Evolutionary conservation across 2,797 vertebrate genomes (phyloP), one percentile per base, ranked within the genome.

Genomic region (Amazona ochrocephala): DNA sequence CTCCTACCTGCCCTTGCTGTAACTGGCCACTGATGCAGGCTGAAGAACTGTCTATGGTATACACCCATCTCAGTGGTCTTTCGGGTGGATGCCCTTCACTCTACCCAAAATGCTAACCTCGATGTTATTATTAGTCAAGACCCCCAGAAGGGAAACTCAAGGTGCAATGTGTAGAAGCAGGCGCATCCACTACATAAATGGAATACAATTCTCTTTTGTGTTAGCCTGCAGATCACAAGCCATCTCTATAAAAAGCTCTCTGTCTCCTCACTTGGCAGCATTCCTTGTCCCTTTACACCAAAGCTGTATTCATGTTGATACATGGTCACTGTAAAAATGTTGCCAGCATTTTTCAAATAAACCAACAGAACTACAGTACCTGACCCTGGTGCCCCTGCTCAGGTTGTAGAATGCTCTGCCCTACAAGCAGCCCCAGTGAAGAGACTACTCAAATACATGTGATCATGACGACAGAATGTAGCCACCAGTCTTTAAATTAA

Each of bases 251-350:
- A 87, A 84, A 87, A 84, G 48, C 76, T 42, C 58, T 89, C 82
- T 78, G 54, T 93, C 89, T 92, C 71, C 84, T 75, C 82, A 34
- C 44, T 84, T 78, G 76, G 68, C 83, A 93, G 85, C 23, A 64
- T 80, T 90, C 83, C 88, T 86, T 56, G 83, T 71, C 20, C 62
- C 85, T 91, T 13, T 87, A 83, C 83, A 91, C 41, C 62, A 81
- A 67, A 90, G 73, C 66, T 73, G 53, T 22, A 75, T 47, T 92
- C 66, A 84, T 32, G 51, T 2, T 47, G 44, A 42, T 32, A 53
- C 0, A 11, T 5, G 41, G 64, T 30, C 56, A 74, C 62, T 51
- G 34, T 39, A 56, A 81, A 76, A 94, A 47, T 30, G 19, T 2
- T 48, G 67, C 27, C 74, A 86, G 51, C 16, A 45, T 66, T 94